Evolutionary conservation across 2,113 vertebrate species (phyloP).

Genomic region (Peucedramus taeniatus): DNA sequence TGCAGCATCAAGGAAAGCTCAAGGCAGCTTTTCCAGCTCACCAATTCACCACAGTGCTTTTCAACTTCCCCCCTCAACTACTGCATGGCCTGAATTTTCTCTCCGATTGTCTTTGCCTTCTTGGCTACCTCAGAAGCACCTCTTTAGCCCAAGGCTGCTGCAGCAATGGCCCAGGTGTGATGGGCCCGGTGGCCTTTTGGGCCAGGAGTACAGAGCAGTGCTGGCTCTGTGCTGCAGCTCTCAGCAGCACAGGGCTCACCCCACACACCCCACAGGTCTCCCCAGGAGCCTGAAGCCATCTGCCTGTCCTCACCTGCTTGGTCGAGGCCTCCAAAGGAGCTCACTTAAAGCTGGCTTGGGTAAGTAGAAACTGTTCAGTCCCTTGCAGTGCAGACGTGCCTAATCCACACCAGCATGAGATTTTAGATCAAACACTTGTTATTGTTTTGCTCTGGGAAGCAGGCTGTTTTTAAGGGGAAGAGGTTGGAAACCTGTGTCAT

Average conservation of each 20-base stretch:
- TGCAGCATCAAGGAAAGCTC: neutral
- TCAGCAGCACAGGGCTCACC: neutral
- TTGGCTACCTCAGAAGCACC: neutral
- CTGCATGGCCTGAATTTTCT: fast-evolving
- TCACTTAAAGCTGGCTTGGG: neutral
- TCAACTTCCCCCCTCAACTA: too few species aligned
- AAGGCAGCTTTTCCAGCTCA: neutral
- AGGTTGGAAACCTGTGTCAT: neutral
- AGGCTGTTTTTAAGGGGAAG: neutral
- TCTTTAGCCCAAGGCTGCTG: neutral
- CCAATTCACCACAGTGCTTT: neutral
- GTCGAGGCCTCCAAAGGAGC: neutral
- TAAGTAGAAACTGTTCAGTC: neutral
- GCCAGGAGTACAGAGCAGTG: neutral
- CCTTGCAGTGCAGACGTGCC: neutral
- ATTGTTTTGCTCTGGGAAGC: neutral
- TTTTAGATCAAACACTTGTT: neutral
- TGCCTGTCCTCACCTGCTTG: neutral
- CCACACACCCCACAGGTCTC: neutral
- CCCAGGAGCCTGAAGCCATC: neutral
- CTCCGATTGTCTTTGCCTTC: neutral
- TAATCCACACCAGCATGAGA: neutral
- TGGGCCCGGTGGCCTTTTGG: neutral
- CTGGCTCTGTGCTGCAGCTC: neutral
- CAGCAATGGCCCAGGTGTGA: neutral